Base-by-base conservation (phyloP, 2,113 vertebrate genomes). In the Tonatia bakeri region DNA sequence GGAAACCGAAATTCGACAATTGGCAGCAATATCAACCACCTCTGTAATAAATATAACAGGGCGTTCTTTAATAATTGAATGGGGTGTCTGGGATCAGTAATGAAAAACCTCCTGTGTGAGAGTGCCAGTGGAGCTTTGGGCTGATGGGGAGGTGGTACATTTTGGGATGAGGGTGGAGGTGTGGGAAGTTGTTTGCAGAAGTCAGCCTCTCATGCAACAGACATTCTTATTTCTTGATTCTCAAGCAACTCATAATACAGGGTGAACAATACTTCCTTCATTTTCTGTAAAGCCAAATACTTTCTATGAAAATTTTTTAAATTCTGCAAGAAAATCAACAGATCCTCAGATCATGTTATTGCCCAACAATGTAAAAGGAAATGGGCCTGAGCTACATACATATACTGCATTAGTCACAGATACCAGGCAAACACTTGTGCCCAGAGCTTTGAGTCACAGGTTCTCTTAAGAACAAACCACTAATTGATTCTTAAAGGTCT, bases 21-120 rank as follows among this genome's bases (percentile, higher is more conserved):
- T 98, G 98, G 91, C 95, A 98, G 97, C 97, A 98, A 96, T 98
- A 98, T 95, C 90, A 95, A 86, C 33, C 45, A 98, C 90, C 90
- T 97, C 95, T 91, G 84, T 97, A 98, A 98, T 98, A 98, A 98
- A 98, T 98, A 98, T 97, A 98, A 98, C 97, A 98, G 86, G 82
- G 89, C 7, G 1, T 70, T 97, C 96, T 97, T 99, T 94, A 98
- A 98, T 98, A 98, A 98, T 98, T 98, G 96, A 98, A 96, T 90
- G 87, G 93, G 92, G 89, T 98, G 96, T 96, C 54, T 80, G 84
- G 76, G 95, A 97, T 98, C 52, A 3, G 95, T 98, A 98, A 98
- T 97, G 96, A 98, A 98, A 98, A 98, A 93, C 93, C 89, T 97
- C 73, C 65, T 69, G 88, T 69, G 40, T 92, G 79, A 96, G 88